phyloP scores from a whole-genome alignment of 2,113 vertebrate species.

The Eulacestoma nigropectus region DNA sequence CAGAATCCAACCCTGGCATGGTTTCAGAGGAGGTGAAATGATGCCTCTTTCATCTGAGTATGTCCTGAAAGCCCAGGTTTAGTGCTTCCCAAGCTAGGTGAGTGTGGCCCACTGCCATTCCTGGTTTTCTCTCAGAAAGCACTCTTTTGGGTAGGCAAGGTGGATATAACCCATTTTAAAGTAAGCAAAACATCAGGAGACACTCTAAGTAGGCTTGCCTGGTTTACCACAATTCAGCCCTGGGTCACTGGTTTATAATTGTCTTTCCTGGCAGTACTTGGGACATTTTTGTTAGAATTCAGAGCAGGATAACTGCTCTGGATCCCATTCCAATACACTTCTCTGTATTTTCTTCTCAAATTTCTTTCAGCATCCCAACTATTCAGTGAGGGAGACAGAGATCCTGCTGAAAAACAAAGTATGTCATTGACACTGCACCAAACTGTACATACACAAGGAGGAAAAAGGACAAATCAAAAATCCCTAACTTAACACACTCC shows the following conservation, averaged over 20 bases:
- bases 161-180: not conserved
- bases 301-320: not conserved
- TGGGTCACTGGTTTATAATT: not conserved
- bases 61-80: not conserved
- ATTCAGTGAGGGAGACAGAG: not conserved
- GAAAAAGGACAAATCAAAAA: not conserved
- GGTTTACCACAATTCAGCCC: not conserved
- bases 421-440: not conserved
- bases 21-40: not conserved
- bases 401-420: not conserved
- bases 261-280: not conserved
- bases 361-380: not conserved
- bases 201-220: not conserved
- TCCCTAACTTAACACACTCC: not conserved
- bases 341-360: not conserved
- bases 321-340: not conserved
- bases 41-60: not conserved
- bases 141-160: not conserved
- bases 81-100: not conserved
- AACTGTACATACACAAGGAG: not conserved
- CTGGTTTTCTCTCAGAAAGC: not conserved
- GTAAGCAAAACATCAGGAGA: not conserved
- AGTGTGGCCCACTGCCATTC: not conserved
- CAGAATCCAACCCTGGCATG: not conserved
- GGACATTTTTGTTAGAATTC: not conserved